These are phyloP conservation scores for Drosophila pachea DNA, from an alignment of 1,140 invertebrate species.

Conservation along the genomic window DNA sequence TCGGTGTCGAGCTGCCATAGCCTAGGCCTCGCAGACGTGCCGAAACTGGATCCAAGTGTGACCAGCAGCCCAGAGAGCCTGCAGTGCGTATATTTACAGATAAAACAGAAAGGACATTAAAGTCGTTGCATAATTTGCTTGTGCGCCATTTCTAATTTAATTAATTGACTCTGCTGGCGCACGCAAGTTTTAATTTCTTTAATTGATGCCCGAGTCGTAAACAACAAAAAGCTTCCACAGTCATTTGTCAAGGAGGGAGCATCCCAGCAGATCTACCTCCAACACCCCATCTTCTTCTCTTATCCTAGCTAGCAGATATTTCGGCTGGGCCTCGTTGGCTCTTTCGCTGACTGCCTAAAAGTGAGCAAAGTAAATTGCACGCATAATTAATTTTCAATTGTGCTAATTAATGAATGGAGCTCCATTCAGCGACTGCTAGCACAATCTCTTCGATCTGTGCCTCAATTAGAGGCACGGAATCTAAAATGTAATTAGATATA, in stretches of 20 bases:
- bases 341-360: conserved; percentile 37
- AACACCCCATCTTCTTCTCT: not conserved
- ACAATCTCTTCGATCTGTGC: conserved; percentile 21
- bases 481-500: conserved; percentile 60
- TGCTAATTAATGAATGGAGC: conserved; percentile 66
- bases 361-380: conserved; percentile 73
- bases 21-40: conserved; percentile 82
- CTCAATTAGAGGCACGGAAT: conserved; percentile 42
- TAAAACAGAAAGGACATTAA: conserved; percentile 40
- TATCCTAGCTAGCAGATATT: conserved; percentile 5
- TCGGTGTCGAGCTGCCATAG: conserved; percentile 82
- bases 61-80: conserved; percentile 81
- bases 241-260: conserved; percentile 26
- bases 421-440: conserved; percentile 8
- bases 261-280: conserved; percentile 1
- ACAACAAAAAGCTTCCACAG: conserved; percentile 25
- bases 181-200: conserved; percentile 77
- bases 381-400: conserved; percentile 77
- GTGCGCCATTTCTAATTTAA: conserved; percentile 57
- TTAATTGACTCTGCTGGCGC: conserved; percentile 65
- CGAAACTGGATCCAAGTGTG: conserved; percentile 80
- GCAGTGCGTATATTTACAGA: not conserved
- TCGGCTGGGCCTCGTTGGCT: conserved; percentile 3
- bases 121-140: conserved; percentile 46
- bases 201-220: conserved; percentile 60